phyloP scores from a whole-genome alignment of 2,797 vertebrate species.

The Phaenicophaeus curvirostris region DNA sequence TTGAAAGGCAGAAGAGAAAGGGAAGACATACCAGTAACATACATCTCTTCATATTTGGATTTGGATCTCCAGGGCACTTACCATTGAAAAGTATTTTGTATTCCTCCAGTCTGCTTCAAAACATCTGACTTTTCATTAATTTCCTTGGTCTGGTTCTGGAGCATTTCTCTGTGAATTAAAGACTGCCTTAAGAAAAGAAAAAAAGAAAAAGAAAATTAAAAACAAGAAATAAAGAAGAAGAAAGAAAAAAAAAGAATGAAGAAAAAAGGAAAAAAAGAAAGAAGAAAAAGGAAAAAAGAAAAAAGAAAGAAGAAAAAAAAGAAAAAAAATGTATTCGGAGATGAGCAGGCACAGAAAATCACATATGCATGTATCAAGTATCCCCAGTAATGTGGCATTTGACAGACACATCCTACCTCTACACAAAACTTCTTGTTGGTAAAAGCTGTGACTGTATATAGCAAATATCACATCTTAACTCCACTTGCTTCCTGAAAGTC shows the following conservation, averaged over 20 bases:
- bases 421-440: rapidly evolving
- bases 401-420: rapidly evolving
- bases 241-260: not conserved
- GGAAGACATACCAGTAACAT: not conserved
- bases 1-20: not conserved
- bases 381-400: not conserved
- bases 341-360: not conserved
- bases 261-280: no score
- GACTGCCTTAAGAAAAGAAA: not conserved
- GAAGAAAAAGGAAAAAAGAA: not conserved
- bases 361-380: not conserved
- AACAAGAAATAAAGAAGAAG: not conserved
- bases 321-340: not conserved
- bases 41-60: not conserved
- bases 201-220: not conserved
- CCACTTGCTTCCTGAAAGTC: not conserved
- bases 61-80: not conserved
- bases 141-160: not conserved
- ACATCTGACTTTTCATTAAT: not conserved
- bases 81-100: not conserved
- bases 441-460: not conserved
- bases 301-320: not conserved
- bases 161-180: not conserved
- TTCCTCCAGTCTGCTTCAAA: not conserved
- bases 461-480: not conserved